phyloP scores from a whole-genome alignment of 1,140 invertebrate species.

The Gonatopus flavifemur region DNA sequence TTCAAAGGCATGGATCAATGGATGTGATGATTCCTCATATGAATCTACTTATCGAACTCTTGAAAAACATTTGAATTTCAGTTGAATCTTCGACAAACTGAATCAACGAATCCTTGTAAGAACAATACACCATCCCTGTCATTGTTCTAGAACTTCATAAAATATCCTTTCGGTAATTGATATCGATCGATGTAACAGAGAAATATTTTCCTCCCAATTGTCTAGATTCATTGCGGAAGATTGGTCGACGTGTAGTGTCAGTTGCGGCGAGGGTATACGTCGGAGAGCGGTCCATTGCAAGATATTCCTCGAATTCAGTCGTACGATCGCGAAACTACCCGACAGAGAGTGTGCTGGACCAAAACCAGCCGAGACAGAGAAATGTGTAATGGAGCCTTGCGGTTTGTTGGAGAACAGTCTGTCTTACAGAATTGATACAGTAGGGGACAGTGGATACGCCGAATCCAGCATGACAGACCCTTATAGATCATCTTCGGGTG shows the following conservation, averaged over 20 bases:
- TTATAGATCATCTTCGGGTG: slow-evolving; percentile 53
- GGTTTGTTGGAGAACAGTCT: slow-evolving; percentile 43
- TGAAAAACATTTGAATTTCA: too few relatives aligned
- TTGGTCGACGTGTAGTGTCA: slow-evolving; percentile 87
- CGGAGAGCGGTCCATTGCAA: slow-evolving; percentile 85
- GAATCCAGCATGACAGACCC: slow-evolving; percentile 66
- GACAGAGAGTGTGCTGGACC: slow-evolving; percentile 84
- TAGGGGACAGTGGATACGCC: slow-evolving; percentile 53
- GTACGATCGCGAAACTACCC: slow-evolving; percentile 81
- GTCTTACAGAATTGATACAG: slow-evolving; percentile 53
- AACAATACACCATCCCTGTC: too few relatives aligned
- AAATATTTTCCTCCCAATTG: too few relatives aligned
- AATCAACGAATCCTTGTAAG: too few relatives aligned
- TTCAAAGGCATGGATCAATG: too few relatives aligned
- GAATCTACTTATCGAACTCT: too few relatives aligned
- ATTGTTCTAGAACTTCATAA: too few relatives aligned
- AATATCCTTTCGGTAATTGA: too few relatives aligned
- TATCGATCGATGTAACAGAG: too few relatives aligned
- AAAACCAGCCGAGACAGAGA: slow-evolving; percentile 77
- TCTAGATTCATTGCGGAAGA: slow-evolving; percentile 75
- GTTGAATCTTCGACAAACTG: too few relatives aligned
- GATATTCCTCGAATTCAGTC: slow-evolving; percentile 89
- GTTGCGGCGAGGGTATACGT: slow-evolving; percentile 84
- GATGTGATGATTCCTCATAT: too few relatives aligned
- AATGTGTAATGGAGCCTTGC: slow-evolving; percentile 77